These are phyloP conservation scores for Hippocampus guttulatus DNA, from an alignment of 2,113 vertebrate genomes.

Conservation along the genomic window DNA sequence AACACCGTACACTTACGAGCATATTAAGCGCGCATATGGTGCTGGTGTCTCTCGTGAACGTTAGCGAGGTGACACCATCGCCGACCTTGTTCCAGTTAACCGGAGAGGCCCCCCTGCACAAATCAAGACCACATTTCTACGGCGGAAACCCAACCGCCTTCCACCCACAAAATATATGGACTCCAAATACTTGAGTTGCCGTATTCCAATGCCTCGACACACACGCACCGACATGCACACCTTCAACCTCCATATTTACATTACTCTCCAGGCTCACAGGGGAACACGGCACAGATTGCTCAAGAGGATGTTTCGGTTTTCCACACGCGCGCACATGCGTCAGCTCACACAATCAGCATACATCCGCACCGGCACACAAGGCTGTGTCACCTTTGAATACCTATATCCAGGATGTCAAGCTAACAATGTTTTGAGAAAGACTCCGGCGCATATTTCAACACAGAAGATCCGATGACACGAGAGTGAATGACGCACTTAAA, in stretches of 20 bases:
- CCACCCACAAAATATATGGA: conserved; percentile 15
- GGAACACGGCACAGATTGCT: conserved; percentile 29
- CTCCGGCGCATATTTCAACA: conserved; percentile 48
- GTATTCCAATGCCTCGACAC: conserved; percentile 28
- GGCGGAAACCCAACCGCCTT: conserved; percentile 24
- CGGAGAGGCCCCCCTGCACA: conserved; percentile 40
- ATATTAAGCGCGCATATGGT: neutral
- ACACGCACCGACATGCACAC: conserved; percentile 16
- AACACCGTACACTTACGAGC: neutral
- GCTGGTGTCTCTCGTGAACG: conserved; percentile 4
- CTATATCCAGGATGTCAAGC: conserved; percentile 54
- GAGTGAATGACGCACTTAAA: conserved; percentile 61
- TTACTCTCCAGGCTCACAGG: conserved; percentile 24
- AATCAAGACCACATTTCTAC: conserved; percentile 63
- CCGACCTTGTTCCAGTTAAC: conserved; percentile 44
- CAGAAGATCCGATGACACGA: conserved; percentile 55
- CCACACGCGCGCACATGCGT: conserved; percentile 3
- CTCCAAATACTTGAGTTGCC: conserved; percentile 38
- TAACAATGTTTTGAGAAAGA: conserved; percentile 59
- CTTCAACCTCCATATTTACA: conserved; percentile 16
- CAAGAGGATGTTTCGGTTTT: conserved; percentile 37
- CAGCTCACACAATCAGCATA: conserved; percentile 9
- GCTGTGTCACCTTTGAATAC: conserved; percentile 44
- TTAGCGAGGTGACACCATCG: conserved; percentile 12
- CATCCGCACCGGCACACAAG: conserved; percentile 3